phyloP scores from a whole-genome alignment of 2,113 vertebrate species.

The Fulmarus glacialis region DNA sequence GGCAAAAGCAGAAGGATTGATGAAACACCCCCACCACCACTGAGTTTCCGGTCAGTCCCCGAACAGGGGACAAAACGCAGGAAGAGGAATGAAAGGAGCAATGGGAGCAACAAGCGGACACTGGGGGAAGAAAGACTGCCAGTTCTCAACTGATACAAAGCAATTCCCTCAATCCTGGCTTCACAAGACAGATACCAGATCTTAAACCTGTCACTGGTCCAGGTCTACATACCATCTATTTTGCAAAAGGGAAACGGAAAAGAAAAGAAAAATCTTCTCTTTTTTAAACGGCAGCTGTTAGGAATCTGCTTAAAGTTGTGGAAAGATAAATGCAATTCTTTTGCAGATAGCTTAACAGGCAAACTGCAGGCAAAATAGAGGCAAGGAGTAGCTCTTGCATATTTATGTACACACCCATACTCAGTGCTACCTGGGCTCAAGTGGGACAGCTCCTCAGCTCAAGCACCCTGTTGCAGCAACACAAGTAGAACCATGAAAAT shows the following conservation, averaged over 20 bases:
- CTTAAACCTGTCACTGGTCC: background rate
- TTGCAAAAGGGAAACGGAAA: background rate
- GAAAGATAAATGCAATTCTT: background rate
- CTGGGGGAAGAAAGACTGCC: background rate
- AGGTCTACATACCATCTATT: background rate
- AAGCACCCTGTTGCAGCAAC: background rate
- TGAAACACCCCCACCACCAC: background rate
- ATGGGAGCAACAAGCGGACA: background rate
- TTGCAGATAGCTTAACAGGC: background rate
- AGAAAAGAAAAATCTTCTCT: background rate
- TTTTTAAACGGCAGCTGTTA: background rate
- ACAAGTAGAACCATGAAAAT: background rate
- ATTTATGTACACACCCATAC: accelerated
- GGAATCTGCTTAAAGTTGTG: background rate
- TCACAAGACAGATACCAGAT: background rate
- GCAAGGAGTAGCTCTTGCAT: background rate
- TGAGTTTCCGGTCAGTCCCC: background rate
- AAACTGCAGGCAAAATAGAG: background rate
- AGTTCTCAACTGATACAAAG: background rate
- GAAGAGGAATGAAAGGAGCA: background rate
- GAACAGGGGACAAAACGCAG: background rate
- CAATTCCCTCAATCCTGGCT: background rate
- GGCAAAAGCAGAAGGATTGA: background rate
- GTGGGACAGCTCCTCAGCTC: background rate
- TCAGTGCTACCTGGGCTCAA: background rate